phyloP scores from a whole-genome alignment of 2,113 vertebrate species.

The Danionella cerebrum region DNA sequence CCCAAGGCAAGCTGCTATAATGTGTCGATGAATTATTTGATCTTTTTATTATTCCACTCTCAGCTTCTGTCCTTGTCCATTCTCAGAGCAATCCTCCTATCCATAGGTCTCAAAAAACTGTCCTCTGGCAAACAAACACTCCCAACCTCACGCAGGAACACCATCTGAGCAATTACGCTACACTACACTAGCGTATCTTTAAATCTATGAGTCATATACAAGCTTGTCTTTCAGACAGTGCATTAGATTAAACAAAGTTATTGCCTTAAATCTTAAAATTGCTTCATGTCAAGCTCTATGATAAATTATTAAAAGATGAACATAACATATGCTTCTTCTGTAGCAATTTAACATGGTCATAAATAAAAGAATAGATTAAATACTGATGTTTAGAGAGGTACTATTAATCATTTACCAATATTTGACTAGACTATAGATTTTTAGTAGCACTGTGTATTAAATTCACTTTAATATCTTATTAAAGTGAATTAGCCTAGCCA shows the following conservation, averaged over 20 bases:
- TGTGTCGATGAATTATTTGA: background rate
- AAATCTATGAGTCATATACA: background rate
- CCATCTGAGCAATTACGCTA: background rate
- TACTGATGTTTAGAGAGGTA: background rate
- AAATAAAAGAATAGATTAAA: background rate
- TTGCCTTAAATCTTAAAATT: conserved; percentile 3
- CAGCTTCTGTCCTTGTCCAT: background rate
- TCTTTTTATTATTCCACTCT: background rate
- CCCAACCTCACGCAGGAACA: background rate
- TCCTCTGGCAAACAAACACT: background rate
- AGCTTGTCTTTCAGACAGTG: background rate
- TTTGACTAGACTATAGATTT: background rate
- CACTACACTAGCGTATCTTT: background rate
- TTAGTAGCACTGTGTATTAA: too few relatives aligned
- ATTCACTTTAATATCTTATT: too few relatives aligned
- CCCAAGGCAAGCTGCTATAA: background rate
- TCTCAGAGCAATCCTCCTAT: background rate
- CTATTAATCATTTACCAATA: background rate
- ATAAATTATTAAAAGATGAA: conserved; percentile 16
- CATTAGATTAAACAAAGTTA: background rate
- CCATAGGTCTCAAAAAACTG: background rate
- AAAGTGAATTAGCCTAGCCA: too few relatives aligned
- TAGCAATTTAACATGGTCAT: background rate
- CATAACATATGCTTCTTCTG: background rate
- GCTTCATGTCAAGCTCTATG: conserved; percentile 6